Conservation (phyloP, 1,140 invertebrate species). For the Pogonomyrmex barbatus region DNA sequence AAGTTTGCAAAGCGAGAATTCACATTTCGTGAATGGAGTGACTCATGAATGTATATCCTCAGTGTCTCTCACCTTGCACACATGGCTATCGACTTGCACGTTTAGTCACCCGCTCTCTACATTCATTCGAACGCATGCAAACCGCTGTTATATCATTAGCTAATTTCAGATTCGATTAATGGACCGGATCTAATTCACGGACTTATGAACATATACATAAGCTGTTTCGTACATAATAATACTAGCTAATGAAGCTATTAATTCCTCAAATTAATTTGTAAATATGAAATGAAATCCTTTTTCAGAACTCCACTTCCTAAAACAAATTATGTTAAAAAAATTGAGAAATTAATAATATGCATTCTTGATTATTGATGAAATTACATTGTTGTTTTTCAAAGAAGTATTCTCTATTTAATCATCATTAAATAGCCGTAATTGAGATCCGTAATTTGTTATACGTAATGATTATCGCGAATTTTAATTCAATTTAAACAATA, state of each 20-base stretch:
- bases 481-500: no score
- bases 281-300: neutral
- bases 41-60: constrained; percentile 75
- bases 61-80: constrained; percentile 67
- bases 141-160: constrained; percentile 5
- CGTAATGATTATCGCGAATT: no score
- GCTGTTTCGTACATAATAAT: neutral
- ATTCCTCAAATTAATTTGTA: neutral
- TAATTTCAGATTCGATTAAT: constrained; percentile 32
- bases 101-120: neutral
- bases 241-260: neutral
- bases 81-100: neutral
- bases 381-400: neutral
- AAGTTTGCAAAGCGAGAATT: constrained; percentile 75
- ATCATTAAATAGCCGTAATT: neutral
- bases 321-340: neutral
- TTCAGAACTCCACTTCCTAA: neutral
- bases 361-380: neutral
- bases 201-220: neutral
- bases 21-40: constrained; percentile 75
- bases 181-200: neutral
- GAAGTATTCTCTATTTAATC: neutral
- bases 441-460: no score
- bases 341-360: neutral
- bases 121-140: neutral